Evolutionary conservation across 1,140 invertebrate genomes (phyloP).

Genomic region (Scaptomyza graminum): DNA sequence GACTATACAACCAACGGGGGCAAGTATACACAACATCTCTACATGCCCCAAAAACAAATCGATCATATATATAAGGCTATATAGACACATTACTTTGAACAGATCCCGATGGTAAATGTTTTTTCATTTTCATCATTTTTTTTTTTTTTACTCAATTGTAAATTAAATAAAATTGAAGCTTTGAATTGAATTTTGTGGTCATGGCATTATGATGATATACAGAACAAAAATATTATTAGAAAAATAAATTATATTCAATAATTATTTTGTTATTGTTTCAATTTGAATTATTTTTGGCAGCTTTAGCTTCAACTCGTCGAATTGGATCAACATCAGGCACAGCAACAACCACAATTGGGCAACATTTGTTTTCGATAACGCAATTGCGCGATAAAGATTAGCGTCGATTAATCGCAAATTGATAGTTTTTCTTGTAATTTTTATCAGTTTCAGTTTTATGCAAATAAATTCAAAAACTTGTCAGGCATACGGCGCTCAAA

Average conservation of each 20-base stretch:
- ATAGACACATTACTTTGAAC: conserved; percentile 74
- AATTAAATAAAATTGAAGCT: conserved; percentile 70
- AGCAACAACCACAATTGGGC: conserved; percentile 80
- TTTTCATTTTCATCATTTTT: conserved; percentile 27
- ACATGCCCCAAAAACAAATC: conserved; percentile 62
- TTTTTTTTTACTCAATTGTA: conserved; percentile 34
- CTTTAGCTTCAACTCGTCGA: conserved; percentile 50
- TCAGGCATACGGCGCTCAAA: conserved; percentile 49
- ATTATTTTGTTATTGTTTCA: conserved; percentile 17
- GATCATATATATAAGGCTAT: conserved; percentile 6
- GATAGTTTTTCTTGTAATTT: conserved; percentile 10
- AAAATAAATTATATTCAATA: conserved; percentile 37
- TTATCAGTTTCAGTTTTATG: conserved; percentile 78
- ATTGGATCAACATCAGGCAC: conserved; percentile 64
- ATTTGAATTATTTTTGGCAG: conserved; percentile 11
- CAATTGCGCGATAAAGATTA: conserved; percentile 30
- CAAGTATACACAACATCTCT: conserved; percentile 61
- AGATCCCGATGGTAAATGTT: conserved; percentile 76
- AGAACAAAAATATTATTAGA: conserved; percentile 59
- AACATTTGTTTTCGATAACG: conserved; percentile 51
- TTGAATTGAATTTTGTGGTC: conserved; percentile 65
- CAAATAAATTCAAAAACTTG: conserved; percentile 80
- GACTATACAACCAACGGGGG: conserved; percentile 36
- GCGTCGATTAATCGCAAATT: conserved; percentile 9
- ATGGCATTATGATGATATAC: conserved; percentile 72